Conservation (phyloP, 37 sponge, comb jelly and placozoan species). For the Oopsacas minuta region DNA sequence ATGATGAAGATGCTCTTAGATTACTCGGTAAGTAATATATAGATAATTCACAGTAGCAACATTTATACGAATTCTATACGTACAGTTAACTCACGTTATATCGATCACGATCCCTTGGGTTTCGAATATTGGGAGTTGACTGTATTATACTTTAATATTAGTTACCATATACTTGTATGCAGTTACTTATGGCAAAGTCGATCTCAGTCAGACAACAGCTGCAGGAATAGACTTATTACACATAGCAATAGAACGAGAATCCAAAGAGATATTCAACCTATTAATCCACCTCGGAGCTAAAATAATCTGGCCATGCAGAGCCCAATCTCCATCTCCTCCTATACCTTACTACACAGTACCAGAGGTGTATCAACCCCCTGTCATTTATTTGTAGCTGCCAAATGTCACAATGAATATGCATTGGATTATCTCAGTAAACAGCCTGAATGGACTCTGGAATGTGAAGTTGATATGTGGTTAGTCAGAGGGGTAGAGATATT, state of each 20-base stretch:
- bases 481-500: too few species aligned
- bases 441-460: too few species aligned
- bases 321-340: not conserved
- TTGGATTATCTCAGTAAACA: not conserved
- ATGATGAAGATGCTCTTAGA: conserved; percentile 44
- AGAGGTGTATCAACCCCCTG: not conserved
- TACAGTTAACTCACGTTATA: too few species aligned
- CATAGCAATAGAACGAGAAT: not conserved
- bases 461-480: not conserved
- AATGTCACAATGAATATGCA: not conserved
- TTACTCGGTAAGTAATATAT: conserved; percentile 21
- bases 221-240: not conserved
- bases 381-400: not conserved
- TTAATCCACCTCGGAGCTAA: not conserved
- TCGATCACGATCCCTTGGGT: too few species aligned
- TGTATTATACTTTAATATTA: not conserved
- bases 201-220: not conserved
- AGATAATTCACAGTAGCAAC: not conserved
- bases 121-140: too few species aligned
- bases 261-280: not conserved
- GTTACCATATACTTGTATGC: not conserved
- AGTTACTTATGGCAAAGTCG: not conserved
- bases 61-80: too few species aligned
- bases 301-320: not conserved
- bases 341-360: not conserved